Evolutionary conservation across 2,797 vertebrate genomes (phyloP).

Genomic region (Ptychadena robeensis): DNA sequence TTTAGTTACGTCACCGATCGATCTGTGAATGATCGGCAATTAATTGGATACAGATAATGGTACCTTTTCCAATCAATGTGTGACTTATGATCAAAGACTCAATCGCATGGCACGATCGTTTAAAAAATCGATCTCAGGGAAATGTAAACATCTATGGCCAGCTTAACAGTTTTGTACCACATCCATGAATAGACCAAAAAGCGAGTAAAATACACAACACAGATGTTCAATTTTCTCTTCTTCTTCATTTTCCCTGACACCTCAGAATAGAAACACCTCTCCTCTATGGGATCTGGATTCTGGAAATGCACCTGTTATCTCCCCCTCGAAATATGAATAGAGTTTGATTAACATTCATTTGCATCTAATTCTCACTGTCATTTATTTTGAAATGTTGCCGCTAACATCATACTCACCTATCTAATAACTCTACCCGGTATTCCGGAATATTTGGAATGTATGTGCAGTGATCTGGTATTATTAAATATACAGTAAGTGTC

Average conservation of each 20-base stretch:
- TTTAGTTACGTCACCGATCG: too few relatives aligned
- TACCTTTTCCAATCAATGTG: too few relatives aligned
- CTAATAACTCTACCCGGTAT: background rate
- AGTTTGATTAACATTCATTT: constrained; percentile 42
- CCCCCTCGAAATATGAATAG: constrained; percentile 15
- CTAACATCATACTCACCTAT: background rate
- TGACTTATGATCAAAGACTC: too few relatives aligned
- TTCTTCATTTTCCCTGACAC: background rate
- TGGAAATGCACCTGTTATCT: constrained; percentile 31
- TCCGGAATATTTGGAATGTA: background rate
- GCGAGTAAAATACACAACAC: background rate
- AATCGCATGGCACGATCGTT: too few relatives aligned
- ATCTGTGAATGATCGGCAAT: too few relatives aligned
- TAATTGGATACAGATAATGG: too few relatives aligned
- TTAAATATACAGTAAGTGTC: too few relatives aligned
- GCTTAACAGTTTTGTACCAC: background rate
- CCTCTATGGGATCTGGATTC: background rate
- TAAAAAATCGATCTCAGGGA: too few relatives aligned
- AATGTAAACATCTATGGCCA: too few relatives aligned
- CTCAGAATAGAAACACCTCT: constrained; percentile 28
- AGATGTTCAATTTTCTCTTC: background rate
- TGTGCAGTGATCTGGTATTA: background rate
- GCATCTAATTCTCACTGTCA: constrained; percentile 30
- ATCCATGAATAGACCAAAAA: background rate
- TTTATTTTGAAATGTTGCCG: constrained; percentile 7